Base-by-base conservation (phyloP, 37 sponge, comb jelly and placozoan species). In the Dysidea cf. avara region DNA sequence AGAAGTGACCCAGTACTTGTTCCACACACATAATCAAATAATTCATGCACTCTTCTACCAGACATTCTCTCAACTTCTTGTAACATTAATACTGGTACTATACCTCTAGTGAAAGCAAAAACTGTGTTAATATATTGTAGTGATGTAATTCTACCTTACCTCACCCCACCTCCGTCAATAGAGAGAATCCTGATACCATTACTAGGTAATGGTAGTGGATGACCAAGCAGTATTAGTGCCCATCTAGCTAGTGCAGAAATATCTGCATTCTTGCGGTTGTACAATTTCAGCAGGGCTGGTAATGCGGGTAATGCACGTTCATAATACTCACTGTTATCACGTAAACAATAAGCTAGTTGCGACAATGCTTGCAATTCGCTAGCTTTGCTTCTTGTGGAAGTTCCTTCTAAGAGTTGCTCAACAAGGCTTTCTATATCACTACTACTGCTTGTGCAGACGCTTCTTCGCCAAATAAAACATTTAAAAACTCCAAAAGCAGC, bases 21-120 rank as follows among this genome's bases (percentile, higher is more conserved):
- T 0, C 92, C 92, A 77, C 88, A 87, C 29, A 91, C 77, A 53
- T 71, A 76, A 61, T 91, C 92, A 83, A 91, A 91, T 77, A 87
- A 31, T 50, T 83, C 24, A 58, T 82, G 62, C 7, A 76, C 35
- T 21, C 43, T 53, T 11, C 30, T 53, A 7, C 60, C 61, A 28
- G 66, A 85, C 24, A 70, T 26, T 30, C 69, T 53, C 68, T 91
- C 92, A 64, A 91, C 49, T 14, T 75, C 76, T 4, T 72, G 67
- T 29, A 91, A 71, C 7, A 86, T 73, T 18, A 64, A 26, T n/a
- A 91, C 71, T 4, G 88, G 81, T 18, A 91, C 64, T 14, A 91
- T 39, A 26, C 88, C 92, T 62, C 92, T 91, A 49, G 0, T 30
- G 53, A 22, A 48, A 18, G 38, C 5, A 56, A 72, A 6, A 33